phyloP scores from a whole-genome alignment of 2,797 vertebrate species.

The Benthosema pterotum region DNA sequence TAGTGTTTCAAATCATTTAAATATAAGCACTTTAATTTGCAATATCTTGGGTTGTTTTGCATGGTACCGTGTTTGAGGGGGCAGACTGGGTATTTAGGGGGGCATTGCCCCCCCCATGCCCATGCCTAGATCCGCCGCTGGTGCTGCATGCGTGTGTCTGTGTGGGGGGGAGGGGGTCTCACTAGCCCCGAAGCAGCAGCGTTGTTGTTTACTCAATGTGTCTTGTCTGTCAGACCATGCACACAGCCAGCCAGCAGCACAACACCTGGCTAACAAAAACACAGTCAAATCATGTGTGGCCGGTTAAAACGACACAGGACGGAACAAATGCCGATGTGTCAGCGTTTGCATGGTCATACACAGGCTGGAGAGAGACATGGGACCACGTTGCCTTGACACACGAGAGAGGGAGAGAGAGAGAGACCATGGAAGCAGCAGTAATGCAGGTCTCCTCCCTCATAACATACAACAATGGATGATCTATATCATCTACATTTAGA shows the following conservation, averaged over 20 bases:
- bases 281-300: slow-evolving; percentile 6
- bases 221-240: slow-evolving; percentile 32
- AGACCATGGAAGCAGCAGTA: not conserved
- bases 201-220: slow-evolving; percentile 21
- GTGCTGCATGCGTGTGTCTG: too few relatives aligned
- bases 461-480: not conserved
- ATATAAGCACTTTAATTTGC: too few relatives aligned
- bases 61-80: too few relatives aligned
- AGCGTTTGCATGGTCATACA: not conserved
- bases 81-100: too few relatives aligned
- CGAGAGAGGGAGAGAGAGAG: slow-evolving; percentile 54
- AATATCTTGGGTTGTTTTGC: too few relatives aligned
- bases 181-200: slow-evolving; percentile 1
- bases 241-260: not conserved
- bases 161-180: slow-evolving; percentile 21
- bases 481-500: too few relatives aligned
- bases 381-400: slow-evolving; percentile 75
- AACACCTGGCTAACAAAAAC: slow-evolving; percentile 18
- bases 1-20: too few relatives aligned
- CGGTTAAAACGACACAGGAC: not conserved
- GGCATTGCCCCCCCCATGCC: too few relatives aligned
- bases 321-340: not conserved
- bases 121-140: too few relatives aligned
- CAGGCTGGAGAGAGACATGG: slow-evolving; percentile 9
- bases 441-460: slow-evolving; percentile 4